These are phyloP conservation scores for Caenorhabditis wallacei DNA, from an alignment of 2,888 invertebrate genomes.

Conservation along the genomic window DNA sequence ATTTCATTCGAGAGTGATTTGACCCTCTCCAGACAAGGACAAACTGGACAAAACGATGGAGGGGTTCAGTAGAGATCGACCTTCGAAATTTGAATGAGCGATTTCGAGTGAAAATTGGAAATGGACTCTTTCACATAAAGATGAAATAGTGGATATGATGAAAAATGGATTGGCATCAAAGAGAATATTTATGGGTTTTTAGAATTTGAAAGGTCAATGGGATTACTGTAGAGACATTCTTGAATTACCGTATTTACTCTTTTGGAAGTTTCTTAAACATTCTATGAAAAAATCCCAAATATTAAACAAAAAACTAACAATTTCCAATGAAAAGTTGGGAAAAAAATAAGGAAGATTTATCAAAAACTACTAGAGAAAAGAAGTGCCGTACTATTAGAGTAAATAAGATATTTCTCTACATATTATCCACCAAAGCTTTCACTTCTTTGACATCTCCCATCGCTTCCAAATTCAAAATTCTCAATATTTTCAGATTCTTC, in stretches of 20 bases:
- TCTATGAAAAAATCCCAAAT: no score
- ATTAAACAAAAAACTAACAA: not conserved
- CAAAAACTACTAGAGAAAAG: no score
- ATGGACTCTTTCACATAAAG: slow-evolving; percentile 2
- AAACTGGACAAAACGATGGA: slow-evolving; percentile 7
- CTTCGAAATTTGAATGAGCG: slow-evolving; percentile 47
- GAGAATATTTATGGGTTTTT: slow-evolving; percentile 17
- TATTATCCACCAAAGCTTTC: no score
- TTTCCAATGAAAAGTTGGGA: no score
- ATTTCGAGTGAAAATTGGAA: slow-evolving; percentile 7
- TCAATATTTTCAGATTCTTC: slow-evolving; percentile 69
- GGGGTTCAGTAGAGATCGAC: slow-evolving; percentile 3
- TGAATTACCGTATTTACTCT: no score
- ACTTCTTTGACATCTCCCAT: no score
- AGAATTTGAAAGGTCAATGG: not conserved
- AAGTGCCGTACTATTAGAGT: no score
- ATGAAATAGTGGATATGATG: slow-evolving; percentile 7
- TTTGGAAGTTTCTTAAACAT: no score
- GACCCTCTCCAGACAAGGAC: slow-evolving; percentile 64
- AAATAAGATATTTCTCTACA: no score
- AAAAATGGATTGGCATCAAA: slow-evolving; percentile 16
- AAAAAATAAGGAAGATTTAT: no score
- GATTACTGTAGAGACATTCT: no score
- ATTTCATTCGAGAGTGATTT: slow-evolving; percentile 38
- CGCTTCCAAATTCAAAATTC: no score